phyloP scores from a whole-genome alignment of 2,113 vertebrate genomes.

The Lethenteron camtschaticum region DNA sequence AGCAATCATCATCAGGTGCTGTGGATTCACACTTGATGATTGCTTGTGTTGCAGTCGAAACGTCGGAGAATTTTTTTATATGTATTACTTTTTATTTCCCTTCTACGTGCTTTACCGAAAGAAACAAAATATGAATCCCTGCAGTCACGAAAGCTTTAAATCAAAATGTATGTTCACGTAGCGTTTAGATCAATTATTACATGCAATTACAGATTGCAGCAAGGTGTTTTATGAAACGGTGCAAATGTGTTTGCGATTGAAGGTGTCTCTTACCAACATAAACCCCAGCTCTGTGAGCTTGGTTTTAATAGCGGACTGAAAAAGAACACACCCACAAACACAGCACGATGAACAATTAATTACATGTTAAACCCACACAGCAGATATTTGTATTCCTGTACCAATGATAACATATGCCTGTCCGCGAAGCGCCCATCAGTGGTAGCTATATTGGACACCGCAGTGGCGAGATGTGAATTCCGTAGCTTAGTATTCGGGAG shows the following conservation, averaged over 20 bases:
- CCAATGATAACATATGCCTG: no score
- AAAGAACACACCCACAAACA: conserved; percentile 9
- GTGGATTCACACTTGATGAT: neutral
- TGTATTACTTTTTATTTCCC: no score
- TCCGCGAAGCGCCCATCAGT: no score
- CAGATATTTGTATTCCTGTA: no score
- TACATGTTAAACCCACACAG: no score
- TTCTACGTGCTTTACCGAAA: no score
- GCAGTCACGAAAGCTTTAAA: conserved; percentile 7
- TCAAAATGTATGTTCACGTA: neutral
- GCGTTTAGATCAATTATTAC: neutral
- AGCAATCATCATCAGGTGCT: neutral
- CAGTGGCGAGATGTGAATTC: no score
- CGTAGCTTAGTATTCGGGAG: no score
- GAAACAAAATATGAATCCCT: no score
- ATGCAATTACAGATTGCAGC: conserved; percentile 17
- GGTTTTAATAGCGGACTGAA: conserved; percentile 75
- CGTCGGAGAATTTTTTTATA: no score
- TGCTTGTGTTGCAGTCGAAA: conserved; percentile 11
- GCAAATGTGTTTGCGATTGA: neutral
- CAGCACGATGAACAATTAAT: no score
- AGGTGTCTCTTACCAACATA: conserved; percentile 46
- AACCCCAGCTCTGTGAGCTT: conserved; percentile 79
- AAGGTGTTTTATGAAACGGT: neutral
- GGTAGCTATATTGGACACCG: no score